Base-by-base conservation (phyloP, 1,140 invertebrate species). In the Dermatophagoides farinae region DNA sequence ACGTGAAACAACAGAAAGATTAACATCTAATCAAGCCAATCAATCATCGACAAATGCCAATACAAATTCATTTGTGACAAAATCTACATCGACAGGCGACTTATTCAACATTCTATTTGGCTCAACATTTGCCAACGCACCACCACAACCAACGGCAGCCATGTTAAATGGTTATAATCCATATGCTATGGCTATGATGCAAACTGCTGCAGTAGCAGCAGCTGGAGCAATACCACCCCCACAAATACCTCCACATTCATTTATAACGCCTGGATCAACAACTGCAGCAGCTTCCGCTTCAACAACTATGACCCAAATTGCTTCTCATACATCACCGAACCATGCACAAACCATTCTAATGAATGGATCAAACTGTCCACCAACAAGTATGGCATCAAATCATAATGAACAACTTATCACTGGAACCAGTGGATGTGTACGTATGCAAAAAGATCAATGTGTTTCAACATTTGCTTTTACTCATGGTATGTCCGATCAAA, bases 1-100 rank as follows among this genome's bases (percentile, higher is more conserved):
- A 31, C 31, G 31, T 4, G 31, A 31, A 31, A 31, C 31, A 8
- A 49, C 51, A 50, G 0, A 51, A 49, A 44, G 51, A 43, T 31
- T 43, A 53, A 18, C 54, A 38, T 11, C n/a, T 31, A 37, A 50
- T 46, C 14, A 57, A n/a, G n/a, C n/a, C n/a, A n/a, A n/a, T n/a
- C n/a, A n/a, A n/a, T n/a, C 47, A 51, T 22, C 52, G 20, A n/a
- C 61, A 8, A 44, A 6, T 31, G 59, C 40, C 10, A 66, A 62
- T 44, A n/a, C 14, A 44, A 16, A 44, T 16, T 16, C 43, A 57
- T 41, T 31, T 14, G 46, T 55, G 10, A 63, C 62, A 25, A 52
- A 62, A 52, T 20, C 64, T 1, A 66, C 66, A 12, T 65, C 64
- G 38, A 66, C 66, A 11, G 61, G 64, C 41, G 66, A 66, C 41